These are phyloP conservation scores for Dasysyrphus tricinctus DNA, from an alignment of 2,888 invertebrate species.

Conservation along the genomic window DNA sequence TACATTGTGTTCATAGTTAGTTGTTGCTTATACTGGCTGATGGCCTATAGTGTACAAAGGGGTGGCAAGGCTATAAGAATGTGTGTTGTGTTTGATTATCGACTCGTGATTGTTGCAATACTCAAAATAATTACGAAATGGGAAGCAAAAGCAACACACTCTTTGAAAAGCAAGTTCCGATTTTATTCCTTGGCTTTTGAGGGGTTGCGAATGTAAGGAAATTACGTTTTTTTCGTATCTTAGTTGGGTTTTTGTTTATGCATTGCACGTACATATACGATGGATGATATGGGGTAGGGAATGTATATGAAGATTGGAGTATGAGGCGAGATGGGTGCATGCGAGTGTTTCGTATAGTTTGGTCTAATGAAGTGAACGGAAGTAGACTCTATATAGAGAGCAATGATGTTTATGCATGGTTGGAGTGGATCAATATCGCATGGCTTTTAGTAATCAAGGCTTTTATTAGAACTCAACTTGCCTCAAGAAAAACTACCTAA, in stretches of 20 bases:
- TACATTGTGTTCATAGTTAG: constrained; percentile 32
- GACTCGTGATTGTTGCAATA: constrained; percentile 74
- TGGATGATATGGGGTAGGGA: background rate
- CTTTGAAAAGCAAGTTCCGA: constrained; percentile 63
- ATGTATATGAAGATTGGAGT: background rate
- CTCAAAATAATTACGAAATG: constrained; percentile 74
- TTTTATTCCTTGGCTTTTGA: constrained; percentile 18
- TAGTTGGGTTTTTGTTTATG: constrained; percentile 48
- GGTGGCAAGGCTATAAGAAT: constrained; percentile 8
- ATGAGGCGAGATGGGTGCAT: constrained; percentile 40
- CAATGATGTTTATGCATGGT: constrained; percentile 20
- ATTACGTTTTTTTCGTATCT: constrained; percentile 44
- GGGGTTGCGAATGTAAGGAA: constrained; percentile 49
- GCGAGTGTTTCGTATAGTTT: constrained; percentile 48
- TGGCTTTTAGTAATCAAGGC: constrained; percentile 45
- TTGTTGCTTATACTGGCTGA: constrained; percentile 13
- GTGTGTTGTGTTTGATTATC: constrained; percentile 71
- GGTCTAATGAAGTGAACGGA: constrained; percentile 72
- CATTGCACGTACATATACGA: constrained; percentile 59
- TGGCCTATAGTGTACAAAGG: constrained; percentile 18
- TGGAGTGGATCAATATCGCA: constrained; percentile 59
- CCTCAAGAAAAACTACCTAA: constrained; percentile 9
- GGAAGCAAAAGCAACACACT: constrained; percentile 45
- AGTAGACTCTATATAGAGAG: constrained; percentile 52
- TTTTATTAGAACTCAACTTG: constrained; percentile 22